A percentile compares a stretch with the other conserved stretches of the same genome.
Evolutionary conservation across 2,888 invertebrate genomes (phyloP).

Genomic region (Drosophila vallismaia): DNA sequence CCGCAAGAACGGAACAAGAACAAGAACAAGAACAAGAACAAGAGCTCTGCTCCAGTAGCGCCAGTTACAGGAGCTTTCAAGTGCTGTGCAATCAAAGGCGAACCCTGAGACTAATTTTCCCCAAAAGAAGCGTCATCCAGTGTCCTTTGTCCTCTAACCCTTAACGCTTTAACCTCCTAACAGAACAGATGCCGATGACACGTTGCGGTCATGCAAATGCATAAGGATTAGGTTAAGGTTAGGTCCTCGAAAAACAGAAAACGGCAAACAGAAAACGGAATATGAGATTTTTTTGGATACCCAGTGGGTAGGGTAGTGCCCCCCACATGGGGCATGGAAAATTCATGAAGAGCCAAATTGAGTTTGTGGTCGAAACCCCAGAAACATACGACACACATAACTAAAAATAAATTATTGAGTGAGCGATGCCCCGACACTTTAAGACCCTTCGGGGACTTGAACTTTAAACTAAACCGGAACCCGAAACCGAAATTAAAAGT

Average conservation of each 20-base stretch:
- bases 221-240: constrained; percentile 34
- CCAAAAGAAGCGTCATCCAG: neutral
- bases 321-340: constrained; percentile 27
- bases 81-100: constrained; percentile 48
- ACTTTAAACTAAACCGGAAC: constrained; percentile 15
- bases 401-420: constrained; percentile 43
- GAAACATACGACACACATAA: constrained; percentile 23
- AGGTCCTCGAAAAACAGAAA: constrained; percentile 5
- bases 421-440: constrained; percentile 14
- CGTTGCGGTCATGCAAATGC: constrained; percentile 41
- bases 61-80: constrained; percentile 39
- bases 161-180: neutral
- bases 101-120: neutral
- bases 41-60: neutral
- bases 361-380: constrained; percentile 41
- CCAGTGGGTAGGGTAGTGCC: no score
- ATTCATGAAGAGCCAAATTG: constrained; percentile 44
- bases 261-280: neutral
- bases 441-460: constrained; percentile 31
- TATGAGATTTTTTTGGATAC: constrained; percentile 11
- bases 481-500: constrained; percentile 9
- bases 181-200: constrained; percentile 11
- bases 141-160: neutral
- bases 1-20: neutral
- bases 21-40: neutral